Percentiles rank a stretch among this genome's conserved stretches.
These are phyloP conservation scores for Halcyon smyrnensis DNA, from an alignment of 2,797 vertebrate genomes.

Conservation along the genomic window DNA sequence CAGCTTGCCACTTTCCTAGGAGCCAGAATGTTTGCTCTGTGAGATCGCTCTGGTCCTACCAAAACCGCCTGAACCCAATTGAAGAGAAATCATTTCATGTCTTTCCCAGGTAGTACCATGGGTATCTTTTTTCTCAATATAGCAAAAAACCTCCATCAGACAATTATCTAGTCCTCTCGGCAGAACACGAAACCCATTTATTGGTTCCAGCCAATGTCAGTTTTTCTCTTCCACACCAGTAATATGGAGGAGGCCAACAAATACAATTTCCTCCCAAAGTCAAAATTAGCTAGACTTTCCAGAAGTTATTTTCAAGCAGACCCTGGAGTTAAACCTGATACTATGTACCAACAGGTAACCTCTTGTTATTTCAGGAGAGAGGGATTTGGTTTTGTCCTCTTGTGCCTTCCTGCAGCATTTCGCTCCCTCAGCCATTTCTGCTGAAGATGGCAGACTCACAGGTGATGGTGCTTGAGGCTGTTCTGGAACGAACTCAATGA, in stretches of 20 bases:
- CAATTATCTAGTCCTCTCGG: neutral
- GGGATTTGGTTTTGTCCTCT: neutral
- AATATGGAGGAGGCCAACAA: neutral
- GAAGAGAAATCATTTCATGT: neutral
- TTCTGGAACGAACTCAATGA: neutral
- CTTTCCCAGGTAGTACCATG: neutral
- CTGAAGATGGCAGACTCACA: neutral
- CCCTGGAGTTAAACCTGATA: neutral
- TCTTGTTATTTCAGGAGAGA: neutral
- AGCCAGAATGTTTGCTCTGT: rapidly evolving
- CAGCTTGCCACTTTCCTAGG: neutral
- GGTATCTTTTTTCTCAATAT: neutral
- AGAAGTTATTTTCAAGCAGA: neutral
- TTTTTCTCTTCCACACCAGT: neutral
- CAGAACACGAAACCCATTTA: neutral
- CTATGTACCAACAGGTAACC: neutral
- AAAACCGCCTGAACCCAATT: neutral
- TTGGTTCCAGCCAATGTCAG: neutral
- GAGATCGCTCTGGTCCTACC: neutral
- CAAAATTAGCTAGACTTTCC: neutral
- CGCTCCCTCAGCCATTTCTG: neutral
- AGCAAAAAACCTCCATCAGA: neutral
- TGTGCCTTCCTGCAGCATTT: rapidly evolving
- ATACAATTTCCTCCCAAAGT: neutral
- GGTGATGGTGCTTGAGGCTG: neutral